Conservation (phyloP, 2,888 invertebrate genomes). For the Chalcosyrphus nemorum region DNA sequence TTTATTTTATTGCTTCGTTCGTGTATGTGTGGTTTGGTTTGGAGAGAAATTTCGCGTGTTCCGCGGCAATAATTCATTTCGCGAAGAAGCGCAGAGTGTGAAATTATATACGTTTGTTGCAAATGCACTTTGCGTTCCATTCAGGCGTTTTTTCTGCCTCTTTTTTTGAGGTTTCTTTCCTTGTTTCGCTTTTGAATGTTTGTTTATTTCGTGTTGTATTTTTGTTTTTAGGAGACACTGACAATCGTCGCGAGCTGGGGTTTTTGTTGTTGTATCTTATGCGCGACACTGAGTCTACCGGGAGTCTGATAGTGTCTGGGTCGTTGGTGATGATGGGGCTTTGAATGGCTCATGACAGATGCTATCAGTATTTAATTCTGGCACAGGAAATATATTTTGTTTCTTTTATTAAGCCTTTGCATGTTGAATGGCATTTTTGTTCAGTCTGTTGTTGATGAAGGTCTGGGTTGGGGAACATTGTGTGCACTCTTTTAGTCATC, state of each 20-base stretch:
- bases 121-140: constrained; percentile 71
- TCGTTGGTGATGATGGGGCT: constrained; percentile 13
- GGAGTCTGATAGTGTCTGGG: constrained; percentile 58
- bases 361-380: constrained; percentile 40
- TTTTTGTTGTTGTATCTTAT: not conserved
- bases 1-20: constrained; percentile 47
- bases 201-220: constrained; percentile 8
- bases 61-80: constrained; percentile 64
- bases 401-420: constrained; percentile 67
- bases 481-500: too few species aligned
- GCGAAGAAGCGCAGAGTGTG: constrained; percentile 74
- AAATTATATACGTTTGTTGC: constrained; percentile 74
- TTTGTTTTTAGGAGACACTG: constrained; percentile 42
- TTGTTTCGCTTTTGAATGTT: not conserved
- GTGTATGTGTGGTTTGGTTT: not conserved
- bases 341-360: constrained; percentile 44
- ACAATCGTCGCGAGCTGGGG: constrained; percentile 1
- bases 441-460: not conserved
- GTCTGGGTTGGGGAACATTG: not conserved
- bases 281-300: constrained; percentile 33
- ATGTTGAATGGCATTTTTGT: constrained; percentile 53
- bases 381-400: constrained; percentile 13
- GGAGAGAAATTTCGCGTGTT: constrained; percentile 70
- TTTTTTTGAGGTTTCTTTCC: too few species aligned
- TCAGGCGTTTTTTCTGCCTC: too few species aligned